Conservation (phyloP, 1,140 invertebrate species). For the Drosophila repleta region DNA sequence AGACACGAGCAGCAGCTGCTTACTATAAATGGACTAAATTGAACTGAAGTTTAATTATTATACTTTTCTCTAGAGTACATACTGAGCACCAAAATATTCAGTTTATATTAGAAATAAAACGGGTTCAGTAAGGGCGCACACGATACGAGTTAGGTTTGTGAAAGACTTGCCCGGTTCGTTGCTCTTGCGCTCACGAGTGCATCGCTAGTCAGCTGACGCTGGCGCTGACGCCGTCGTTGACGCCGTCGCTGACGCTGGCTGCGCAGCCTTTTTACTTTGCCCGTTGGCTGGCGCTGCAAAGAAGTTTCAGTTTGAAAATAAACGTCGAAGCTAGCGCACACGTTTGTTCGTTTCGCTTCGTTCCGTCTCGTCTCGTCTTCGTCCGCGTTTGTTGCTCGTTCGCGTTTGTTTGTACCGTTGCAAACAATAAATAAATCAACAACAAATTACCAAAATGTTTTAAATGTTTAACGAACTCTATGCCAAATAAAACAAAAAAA, state of each 20-base stretch:
- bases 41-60: too few species aligned
- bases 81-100: too few species aligned
- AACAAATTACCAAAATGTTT: constrained; percentile 61
- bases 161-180: neutral
- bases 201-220: constrained; percentile 38
- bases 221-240: constrained; percentile 30
- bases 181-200: constrained; percentile 24
- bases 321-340: constrained; percentile 49
- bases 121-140: neutral
- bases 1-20: too few species aligned
- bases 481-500: constrained; percentile 28
- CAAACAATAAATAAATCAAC: constrained; percentile 34
- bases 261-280: constrained; percentile 44
- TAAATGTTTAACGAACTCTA: constrained; percentile 32
- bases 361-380: constrained; percentile 36
- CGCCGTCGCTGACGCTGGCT: constrained; percentile 24
- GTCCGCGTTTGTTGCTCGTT: constrained; percentile 25
- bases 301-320: constrained; percentile 68
- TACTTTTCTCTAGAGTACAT: too few species aligned
- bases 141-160: neutral
- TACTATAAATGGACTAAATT: too few species aligned
- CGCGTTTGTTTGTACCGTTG: constrained; percentile 46
- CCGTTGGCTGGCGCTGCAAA: constrained; percentile 22
- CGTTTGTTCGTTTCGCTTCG: constrained; percentile 35
- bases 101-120: too few species aligned